Evolutionary conservation across 2,113 vertebrate species (phyloP), one percentile per base, ranked within the genome.

Genomic region (Electrona antarctica): DNA sequence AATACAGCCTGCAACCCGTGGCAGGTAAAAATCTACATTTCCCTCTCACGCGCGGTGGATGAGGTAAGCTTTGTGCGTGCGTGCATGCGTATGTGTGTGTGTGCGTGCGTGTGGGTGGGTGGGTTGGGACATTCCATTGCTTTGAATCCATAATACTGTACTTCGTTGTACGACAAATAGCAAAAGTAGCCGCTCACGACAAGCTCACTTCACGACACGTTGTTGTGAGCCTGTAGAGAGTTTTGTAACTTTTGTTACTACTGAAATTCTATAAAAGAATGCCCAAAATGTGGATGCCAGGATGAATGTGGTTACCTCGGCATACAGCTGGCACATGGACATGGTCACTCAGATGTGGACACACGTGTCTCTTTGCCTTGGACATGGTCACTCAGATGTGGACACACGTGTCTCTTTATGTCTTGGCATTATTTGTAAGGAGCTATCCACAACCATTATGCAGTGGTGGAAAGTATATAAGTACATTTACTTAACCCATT

Each of bases 361-460:
- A n/a, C n/a, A n/a, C n/a, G n/a, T n/a, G n/a, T n/a, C n/a, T 60
- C 47, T 73, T 76, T 60, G 28, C 56, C 48, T 64, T 71, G 74
- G 75, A 78, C 48, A 29, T 21, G 13, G 46, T 69, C 15, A 60
- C 55, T 64, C 45, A 67, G 50, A 64, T 74, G 54, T 77, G 77
- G 83, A 73, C 83, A 87, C 62, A 67, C 33, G 0, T 71, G 60
- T 68, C 78, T 81, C 76, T 79, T 62, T 55, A 59, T 73, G 59
- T 55, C 67, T 54, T 71, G 62, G 54, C 65, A 1, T 33, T 64
- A 45, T 51, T 72, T 15, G 6, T 71, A 76, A 76, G 46, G 63
- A 77, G 50, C 74, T 85, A 77, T 84, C 77, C 77, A 21, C 74
- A 73, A 50, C 66, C 78, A 66, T 74, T 21, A 21, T 21, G 21